Evolutionary conservation across 2,888 invertebrate genomes (phyloP).

Genomic region (Pecten maximus): DNA sequence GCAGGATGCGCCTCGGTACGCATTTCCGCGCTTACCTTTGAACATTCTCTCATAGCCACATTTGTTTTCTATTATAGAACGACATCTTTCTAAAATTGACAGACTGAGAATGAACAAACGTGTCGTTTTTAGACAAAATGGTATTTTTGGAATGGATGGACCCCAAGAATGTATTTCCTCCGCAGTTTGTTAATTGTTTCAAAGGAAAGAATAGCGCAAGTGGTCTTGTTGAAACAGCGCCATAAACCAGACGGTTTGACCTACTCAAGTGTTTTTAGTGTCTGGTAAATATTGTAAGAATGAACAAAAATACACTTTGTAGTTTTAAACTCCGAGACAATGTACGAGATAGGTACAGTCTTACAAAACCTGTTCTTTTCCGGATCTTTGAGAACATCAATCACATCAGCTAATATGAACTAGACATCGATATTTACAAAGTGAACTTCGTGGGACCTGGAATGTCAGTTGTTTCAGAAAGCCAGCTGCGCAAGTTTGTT

Average conservation of each 20-base stretch:
- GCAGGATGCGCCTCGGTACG: no score
- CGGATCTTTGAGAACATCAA: not conserved
- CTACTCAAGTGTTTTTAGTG: not conserved
- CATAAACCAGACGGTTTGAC: not conserved
- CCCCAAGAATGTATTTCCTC: not conserved
- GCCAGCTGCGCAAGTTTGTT: slow-evolving; percentile 7
- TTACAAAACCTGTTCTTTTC: not conserved
- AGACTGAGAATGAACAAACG: not conserved
- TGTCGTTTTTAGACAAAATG: not conserved
- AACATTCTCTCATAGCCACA: no score
- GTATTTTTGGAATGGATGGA: not conserved
- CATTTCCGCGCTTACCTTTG: no score
- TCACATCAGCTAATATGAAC: not conserved
- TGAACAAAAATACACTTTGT: not conserved
- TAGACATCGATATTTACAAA: not conserved
- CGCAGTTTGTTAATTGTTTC: not conserved
- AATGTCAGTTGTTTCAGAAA: not conserved
- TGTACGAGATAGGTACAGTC: not conserved
- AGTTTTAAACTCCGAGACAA: not conserved
- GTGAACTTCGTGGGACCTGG: not conserved
- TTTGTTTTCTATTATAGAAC: not conserved
- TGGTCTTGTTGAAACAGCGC: not conserved
- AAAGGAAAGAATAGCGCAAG: not conserved
- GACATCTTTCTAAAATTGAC: not conserved
- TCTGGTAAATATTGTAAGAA: not conserved